A percentile compares a stretch with the other conserved stretches of the same genome.
Evolutionary conservation across 2,113 vertebrate genomes (phyloP).

Genomic region (Puntigrus tetrazona): DNA sequence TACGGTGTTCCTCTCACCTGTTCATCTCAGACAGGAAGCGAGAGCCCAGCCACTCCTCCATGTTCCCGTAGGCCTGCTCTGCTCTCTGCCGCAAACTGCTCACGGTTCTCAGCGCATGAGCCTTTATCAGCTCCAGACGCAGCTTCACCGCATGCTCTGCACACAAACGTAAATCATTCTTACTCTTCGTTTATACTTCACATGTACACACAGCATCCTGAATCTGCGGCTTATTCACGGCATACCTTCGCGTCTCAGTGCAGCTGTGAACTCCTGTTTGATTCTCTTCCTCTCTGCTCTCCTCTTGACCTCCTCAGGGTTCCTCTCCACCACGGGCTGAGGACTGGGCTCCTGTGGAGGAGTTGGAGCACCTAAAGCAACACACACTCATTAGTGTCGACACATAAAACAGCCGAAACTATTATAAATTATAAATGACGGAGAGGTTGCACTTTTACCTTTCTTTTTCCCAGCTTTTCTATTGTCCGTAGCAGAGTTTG

Average conservation of each 20-base stretch:
- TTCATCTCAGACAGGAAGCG: conserved; percentile 82
- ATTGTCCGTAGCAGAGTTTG: conserved; percentile 64
- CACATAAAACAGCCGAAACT: neutral
- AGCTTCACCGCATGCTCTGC: conserved; percentile 76
- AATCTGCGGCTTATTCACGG: neutral
- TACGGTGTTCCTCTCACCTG: conserved; percentile 73
- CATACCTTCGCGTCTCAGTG: conserved; percentile 84
- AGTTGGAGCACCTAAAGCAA: neutral
- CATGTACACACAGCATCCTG: neutral
- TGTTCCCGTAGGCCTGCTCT: conserved; percentile 72
- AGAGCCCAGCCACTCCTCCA: conserved; percentile 81
- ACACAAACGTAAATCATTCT: conserved; percentile 47
- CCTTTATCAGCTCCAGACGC: conserved; percentile 81
- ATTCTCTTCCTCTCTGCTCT: conserved; percentile 73
- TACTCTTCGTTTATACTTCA: neutral
- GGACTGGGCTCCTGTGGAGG: conserved; percentile 28
- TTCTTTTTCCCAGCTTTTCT: conserved; percentile 71
- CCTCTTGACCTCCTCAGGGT: conserved; percentile 21
- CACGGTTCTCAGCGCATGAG: conserved; percentile 74
- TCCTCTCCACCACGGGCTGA: neutral
- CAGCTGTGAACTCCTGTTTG: conserved; percentile 77
- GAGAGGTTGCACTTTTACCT: conserved; percentile 62
- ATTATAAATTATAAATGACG: neutral
- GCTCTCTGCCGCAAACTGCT: conserved; percentile 74
- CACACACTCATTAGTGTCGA: neutral